Conservation (phyloP, 2,113 vertebrate genomes). For the Actenoides lindsayi region DNA sequence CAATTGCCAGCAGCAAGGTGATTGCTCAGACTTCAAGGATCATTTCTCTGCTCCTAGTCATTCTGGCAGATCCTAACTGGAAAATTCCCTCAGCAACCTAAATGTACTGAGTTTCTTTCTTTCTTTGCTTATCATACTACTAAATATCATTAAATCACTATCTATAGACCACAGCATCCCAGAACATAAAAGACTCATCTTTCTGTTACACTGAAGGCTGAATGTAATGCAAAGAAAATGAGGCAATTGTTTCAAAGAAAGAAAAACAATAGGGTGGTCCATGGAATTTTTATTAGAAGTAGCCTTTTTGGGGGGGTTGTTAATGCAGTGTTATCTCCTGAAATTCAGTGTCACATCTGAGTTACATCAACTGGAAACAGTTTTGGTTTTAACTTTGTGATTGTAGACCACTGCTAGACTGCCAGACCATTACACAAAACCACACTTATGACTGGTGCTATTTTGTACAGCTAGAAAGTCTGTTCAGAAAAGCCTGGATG, state of each 20-base stretch:
- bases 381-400: not conserved
- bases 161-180: not conserved
- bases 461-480: not conserved
- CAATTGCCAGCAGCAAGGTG: not conserved
- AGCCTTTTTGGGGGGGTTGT: not conserved
- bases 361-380: not conserved
- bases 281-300: not conserved
- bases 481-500: not conserved
- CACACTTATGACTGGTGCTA: not conserved
- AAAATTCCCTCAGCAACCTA: not conserved
- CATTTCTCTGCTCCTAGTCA: not conserved
- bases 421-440: not conserved
- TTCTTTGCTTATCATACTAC: not conserved
- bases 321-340: not conserved
- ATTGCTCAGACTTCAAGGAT: not conserved
- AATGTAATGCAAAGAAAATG: not conserved
- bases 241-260: not conserved
- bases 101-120: not conserved
- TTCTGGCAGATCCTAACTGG: not conserved
- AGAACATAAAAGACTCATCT: not conserved
- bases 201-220: not conserved
- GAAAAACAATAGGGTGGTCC: not conserved
- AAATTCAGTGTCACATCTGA: not conserved
- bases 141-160: not conserved
- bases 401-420: not conserved